A percentile compares a stretch with the other conserved stretches of the same genome.
Conservation (phyloP, 2,888 invertebrate genomes). For the Perdita meconis region DNA sequence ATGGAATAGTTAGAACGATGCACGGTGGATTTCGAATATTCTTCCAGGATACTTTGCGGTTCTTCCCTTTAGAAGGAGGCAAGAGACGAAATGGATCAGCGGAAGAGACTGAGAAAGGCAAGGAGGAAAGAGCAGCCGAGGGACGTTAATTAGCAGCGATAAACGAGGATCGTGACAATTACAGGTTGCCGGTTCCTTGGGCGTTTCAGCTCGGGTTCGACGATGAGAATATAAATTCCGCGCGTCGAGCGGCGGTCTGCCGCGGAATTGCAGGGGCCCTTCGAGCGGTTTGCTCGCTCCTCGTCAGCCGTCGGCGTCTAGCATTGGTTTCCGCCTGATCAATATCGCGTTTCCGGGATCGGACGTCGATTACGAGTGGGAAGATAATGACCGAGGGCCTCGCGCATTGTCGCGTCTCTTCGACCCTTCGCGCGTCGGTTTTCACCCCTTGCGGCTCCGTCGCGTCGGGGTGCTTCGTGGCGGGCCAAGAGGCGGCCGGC, state of each 20-base stretch:
- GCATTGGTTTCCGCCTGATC: slow-evolving; percentile 58
- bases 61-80: too few species aligned
- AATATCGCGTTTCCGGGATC: slow-evolving; percentile 64
- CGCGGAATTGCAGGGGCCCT: slow-evolving; percentile 12
- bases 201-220: too few species aligned
- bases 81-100: slow-evolving; percentile 17
- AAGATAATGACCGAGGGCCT: slow-evolving; percentile 56
- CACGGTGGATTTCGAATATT: background rate
- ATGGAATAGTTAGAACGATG: background rate
- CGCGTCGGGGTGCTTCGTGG: slow-evolving; percentile 42
- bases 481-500: slow-evolving; percentile 34
- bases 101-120: slow-evolving; percentile 34
- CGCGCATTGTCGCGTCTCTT: slow-evolving; percentile 31
- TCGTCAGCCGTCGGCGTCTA: background rate
- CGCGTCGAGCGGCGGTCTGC: slow-evolving; percentile 2
- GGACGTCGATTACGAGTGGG: slow-evolving; percentile 50
- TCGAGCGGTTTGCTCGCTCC: slow-evolving; percentile 5
- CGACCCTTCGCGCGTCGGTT: slow-evolving; percentile 17
- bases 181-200: slow-evolving; percentile 23
- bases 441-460: slow-evolving; percentile 36
- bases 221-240: slow-evolving; percentile 39
- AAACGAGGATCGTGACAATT: slow-evolving; percentile 67
- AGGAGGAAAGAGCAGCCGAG: slow-evolving; percentile 48
- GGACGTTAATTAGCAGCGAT: slow-evolving; percentile 69
- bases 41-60: too few species aligned